Conservation (phyloP, 64 coral and sea anemone genomes). For the Actinia tenebrosa region DNA sequence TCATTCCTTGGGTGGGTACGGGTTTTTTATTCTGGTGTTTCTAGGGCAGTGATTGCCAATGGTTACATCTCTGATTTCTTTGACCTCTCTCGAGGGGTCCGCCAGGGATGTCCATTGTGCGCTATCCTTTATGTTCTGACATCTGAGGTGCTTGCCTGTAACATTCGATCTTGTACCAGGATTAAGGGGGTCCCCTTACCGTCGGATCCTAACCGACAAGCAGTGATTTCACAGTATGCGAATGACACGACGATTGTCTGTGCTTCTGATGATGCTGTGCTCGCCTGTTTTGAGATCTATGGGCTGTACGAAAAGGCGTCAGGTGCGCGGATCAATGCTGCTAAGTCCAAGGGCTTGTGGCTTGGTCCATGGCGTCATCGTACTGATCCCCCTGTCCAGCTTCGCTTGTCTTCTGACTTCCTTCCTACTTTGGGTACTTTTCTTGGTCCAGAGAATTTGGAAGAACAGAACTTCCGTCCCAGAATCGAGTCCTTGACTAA, state of each 20-base stretch:
- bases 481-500: neutral
- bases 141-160: conserved; percentile 18
- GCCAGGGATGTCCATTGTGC: conserved; percentile 55
- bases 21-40: conserved; percentile 4
- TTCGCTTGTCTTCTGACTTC: neutral
- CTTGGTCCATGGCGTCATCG: conserved; percentile 14
- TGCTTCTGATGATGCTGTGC: neutral
- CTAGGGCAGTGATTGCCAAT: conserved; percentile 6
- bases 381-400: conserved; percentile 8
- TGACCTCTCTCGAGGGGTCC: conserved; percentile 37
- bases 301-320: conserved; percentile 20
- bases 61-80: conserved; percentile 32
- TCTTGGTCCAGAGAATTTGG: neutral
- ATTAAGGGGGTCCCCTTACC: neutral
- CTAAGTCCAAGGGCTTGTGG: conserved; percentile 46
- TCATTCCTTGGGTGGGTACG: conserved; percentile 9
- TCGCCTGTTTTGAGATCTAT: conserved; percentile 20
- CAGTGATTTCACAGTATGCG: conserved; percentile 14
- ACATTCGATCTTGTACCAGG: neutral
- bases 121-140: conserved; percentile 25
- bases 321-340: neutral
- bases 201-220: neutral
- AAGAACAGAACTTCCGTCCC: neutral
- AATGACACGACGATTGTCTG: conserved; percentile 19
- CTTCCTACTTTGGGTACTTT: conserved; percentile 23